Evolutionary conservation across 2,888 invertebrate genomes (phyloP).

Genomic region (Agriopis aurantiaria): DNA sequence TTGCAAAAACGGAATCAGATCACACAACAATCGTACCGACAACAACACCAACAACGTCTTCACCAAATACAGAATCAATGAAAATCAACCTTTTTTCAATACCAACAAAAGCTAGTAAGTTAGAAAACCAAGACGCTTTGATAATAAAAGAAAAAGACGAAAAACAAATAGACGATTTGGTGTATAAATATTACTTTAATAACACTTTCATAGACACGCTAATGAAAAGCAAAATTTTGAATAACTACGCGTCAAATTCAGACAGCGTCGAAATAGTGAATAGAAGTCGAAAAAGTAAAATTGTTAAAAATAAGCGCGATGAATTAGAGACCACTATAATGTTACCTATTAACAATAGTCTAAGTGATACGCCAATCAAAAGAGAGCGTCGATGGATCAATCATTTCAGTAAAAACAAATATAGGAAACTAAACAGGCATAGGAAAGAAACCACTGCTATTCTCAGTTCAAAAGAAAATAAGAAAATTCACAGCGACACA

Average conservation of each 20-base stretch:
- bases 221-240: conserved; percentile 70
- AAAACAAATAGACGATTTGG: conserved; percentile 73
- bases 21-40: not conserved
- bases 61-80: conserved; percentile 61
- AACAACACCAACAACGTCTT: conserved; percentile 47
- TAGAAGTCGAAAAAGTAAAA: conserved; percentile 24
- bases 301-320: conserved; percentile 66
- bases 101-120: conserved; percentile 56
- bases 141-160: conserved; percentile 76
- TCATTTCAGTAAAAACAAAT: conserved; percentile 55
- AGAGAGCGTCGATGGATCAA: conserved; percentile 73
- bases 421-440: conserved; percentile 29
- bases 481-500: not conserved
- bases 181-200: conserved; percentile 81
- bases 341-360: conserved; percentile 54
- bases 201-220: conserved; percentile 77
- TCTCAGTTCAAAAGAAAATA: conserved; percentile 2
- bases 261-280: conserved; percentile 50
- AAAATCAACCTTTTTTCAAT: conserved; percentile 77
- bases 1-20: conserved; percentile 11
- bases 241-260: conserved; percentile 52
- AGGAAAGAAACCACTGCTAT: conserved; percentile 38
- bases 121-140: conserved; percentile 69
- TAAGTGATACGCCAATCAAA: conserved; percentile 47
- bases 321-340: conserved; percentile 63